Percentiles rank a stretch among this genome's conserved stretches.
Evolutionary conservation across 2,113 vertebrate genomes (phyloP).

Genomic region (Hippocampus guttulatus): DNA sequence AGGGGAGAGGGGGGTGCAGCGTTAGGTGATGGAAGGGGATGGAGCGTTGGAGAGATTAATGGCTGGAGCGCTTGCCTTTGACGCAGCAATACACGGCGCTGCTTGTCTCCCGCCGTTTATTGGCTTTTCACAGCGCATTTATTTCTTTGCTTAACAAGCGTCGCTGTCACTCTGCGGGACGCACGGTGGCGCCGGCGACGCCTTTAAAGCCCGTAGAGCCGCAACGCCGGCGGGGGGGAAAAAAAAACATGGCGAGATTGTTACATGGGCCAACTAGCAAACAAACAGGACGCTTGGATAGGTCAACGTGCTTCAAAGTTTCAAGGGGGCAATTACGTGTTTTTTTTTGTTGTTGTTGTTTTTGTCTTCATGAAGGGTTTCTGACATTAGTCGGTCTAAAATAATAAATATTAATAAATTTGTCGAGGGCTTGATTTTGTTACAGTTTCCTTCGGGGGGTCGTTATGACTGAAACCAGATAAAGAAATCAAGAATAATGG

Average conservation of each 20-base stretch:
- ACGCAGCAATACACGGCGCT: slow-evolving; percentile 71
- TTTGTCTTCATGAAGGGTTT: too few species aligned
- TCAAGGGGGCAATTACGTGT: not conserved
- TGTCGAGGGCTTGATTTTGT: too few species aligned
- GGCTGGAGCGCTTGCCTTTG: slow-evolving; percentile 71
- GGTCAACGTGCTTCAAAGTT: not conserved
- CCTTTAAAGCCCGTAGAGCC: too few species aligned
- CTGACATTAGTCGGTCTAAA: not conserved
- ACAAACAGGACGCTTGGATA: slow-evolving; percentile 16
- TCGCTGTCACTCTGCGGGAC: slow-evolving; percentile 70
- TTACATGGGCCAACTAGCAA: slow-evolving; percentile 45
- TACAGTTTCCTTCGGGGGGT: too few species aligned
- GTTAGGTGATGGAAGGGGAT: slow-evolving; percentile 31
- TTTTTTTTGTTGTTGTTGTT: not conserved
- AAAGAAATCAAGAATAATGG: too few species aligned
- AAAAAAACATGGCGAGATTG: slow-evolving; percentile 49
- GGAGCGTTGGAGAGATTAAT: slow-evolving; percentile 72
- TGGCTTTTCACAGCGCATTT: slow-evolving; percentile 75
- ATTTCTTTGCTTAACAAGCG: slow-evolving; percentile 74
- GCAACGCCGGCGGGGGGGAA: slow-evolving; percentile 59
- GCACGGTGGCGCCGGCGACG: slow-evolving; percentile 36
- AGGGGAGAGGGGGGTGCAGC: slow-evolving; percentile 11
- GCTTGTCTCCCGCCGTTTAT: slow-evolving; percentile 66
- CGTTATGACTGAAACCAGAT: too few species aligned
- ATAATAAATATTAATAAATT: not conserved